Conservation (phyloP, 2,113 vertebrate species). For the Lasiurus cinereus region DNA sequence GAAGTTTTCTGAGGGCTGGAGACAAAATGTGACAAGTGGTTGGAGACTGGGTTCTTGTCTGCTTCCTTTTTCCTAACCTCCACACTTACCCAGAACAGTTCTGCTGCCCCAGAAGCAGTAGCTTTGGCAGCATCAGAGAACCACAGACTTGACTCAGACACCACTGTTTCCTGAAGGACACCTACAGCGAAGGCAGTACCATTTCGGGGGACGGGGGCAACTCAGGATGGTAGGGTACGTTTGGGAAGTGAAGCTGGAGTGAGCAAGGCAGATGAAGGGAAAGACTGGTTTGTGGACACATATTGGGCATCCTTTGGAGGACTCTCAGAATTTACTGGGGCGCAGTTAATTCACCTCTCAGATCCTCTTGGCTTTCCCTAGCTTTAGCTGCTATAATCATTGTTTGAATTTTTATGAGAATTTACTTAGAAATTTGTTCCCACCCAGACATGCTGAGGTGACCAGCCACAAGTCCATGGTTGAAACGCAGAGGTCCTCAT, state of each 20-base stretch:
- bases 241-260: not conserved
- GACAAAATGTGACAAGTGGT: not conserved
- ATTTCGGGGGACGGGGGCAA: not conserved
- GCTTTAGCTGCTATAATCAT: not conserved
- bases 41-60: not conserved
- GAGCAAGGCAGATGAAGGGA: not conserved
- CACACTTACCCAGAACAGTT: not conserved
- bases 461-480: not conserved
- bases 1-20: not conserved
- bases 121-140: not conserved
- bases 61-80: not conserved
- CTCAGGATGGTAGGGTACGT: not conserved
- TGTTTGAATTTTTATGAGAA: no score
- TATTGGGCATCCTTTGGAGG: not conserved
- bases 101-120: not conserved
- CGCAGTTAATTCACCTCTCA: not conserved
- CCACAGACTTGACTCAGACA: not conserved
- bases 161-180: not conserved
- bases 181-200: not conserved
- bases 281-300: not conserved
- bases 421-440: not conserved
- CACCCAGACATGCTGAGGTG: not conserved
- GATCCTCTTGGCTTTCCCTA: not conserved
- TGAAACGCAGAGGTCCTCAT: not conserved
- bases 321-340: not conserved